phyloP scores from a whole-genome alignment of 2,113 vertebrate genomes.

The Thinocorus orbignyianus region DNA sequence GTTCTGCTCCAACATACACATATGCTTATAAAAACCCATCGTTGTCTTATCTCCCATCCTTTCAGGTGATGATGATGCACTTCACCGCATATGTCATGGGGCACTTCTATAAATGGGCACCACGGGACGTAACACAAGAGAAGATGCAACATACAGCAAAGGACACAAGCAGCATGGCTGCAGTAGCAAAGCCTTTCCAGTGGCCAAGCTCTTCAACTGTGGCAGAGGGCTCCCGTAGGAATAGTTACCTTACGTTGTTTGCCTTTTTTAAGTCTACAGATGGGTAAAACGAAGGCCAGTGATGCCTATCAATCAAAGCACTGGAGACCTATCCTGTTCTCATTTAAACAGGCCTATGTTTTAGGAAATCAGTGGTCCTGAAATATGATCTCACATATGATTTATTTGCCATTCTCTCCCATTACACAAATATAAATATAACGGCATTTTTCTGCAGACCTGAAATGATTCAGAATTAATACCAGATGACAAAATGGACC shows the following conservation, averaged over 20 bases:
- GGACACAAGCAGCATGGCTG: not conserved
- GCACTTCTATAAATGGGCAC: not conserved
- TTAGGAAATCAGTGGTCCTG: not conserved
- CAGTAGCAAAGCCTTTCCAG: not conserved
- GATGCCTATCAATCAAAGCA: not conserved
- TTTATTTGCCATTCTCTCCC: slow-evolving; percentile 35
- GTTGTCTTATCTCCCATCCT: not conserved
- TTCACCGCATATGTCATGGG: not conserved
- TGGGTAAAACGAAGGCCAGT: not conserved
- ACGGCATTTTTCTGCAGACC: not conserved
- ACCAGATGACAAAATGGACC: slow-evolving; percentile 41
- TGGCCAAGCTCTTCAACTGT: not conserved
- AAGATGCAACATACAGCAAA: not conserved
- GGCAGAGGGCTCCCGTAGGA: not conserved
- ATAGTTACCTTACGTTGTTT: fast-evolving
- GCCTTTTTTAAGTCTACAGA: not conserved
- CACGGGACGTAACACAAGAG: fast-evolving
- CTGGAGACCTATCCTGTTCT: not conserved
- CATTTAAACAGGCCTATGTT: not conserved
- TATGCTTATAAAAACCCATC: not conserved
- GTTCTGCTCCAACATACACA: not conserved
- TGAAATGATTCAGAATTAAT: slow-evolving; percentile 49
- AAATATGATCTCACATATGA: slow-evolving; percentile 3
- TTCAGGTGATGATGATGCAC: not conserved
- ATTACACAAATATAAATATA: slow-evolving; percentile 58